A percentile compares a stretch with the other conserved stretches of the same genome.
phyloP scores from a whole-genome alignment of 2,113 vertebrate species.

The Oreochromis spilurus region DNA sequence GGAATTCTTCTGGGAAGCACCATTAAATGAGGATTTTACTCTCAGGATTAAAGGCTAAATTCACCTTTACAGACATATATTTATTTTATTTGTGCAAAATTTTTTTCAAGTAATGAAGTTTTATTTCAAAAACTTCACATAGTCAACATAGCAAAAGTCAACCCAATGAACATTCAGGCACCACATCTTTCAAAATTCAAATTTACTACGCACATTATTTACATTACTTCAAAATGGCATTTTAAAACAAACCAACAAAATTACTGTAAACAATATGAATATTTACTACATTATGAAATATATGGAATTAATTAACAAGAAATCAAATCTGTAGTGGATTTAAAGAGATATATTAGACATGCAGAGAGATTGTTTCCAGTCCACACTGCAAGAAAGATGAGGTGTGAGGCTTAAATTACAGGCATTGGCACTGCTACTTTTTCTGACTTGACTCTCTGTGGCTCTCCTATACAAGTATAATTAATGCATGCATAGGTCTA shows the following conservation, averaged over 20 bases:
- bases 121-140: background rate
- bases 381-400: background rate
- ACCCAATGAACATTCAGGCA: background rate
- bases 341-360: background rate
- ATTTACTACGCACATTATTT: background rate
- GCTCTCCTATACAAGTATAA: background rate
- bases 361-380: background rate
- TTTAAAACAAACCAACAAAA: background rate
- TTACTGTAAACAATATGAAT: background rate
- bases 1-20: background rate
- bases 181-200: background rate
- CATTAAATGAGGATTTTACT: background rate
- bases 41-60: background rate
- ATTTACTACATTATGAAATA: background rate
- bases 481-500: background rate
- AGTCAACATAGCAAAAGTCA: accelerated
- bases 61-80: background rate
- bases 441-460: background rate
- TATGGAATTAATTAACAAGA: background rate
- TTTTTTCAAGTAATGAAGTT: background rate
- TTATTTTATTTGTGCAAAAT: background rate
- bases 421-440: background rate
- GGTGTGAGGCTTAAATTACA: background rate
- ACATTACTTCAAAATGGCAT: background rate
- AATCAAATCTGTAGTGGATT: background rate